A percentile compares a stretch with the other conserved stretches of the same genome.
Evolutionary conservation across 64 coral and sea anemone genomes (phyloP).

Genomic region (Porites australiensis): DNA sequence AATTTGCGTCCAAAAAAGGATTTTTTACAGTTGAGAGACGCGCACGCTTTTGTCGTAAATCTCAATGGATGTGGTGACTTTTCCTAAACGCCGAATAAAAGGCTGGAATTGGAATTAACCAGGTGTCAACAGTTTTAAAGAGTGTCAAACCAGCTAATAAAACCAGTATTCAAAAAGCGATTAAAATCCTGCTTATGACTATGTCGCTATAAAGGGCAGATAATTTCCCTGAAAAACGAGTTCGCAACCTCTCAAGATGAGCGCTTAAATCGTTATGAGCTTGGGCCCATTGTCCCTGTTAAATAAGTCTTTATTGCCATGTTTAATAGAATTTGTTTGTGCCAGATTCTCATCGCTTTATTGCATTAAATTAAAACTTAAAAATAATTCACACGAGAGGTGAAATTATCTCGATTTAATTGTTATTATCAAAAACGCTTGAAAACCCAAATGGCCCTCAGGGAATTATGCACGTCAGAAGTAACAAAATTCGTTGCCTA

Average conservation of each 20-base stretch:
- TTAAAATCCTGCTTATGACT: neutral
- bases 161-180: constrained; percentile 77
- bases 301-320: constrained; percentile 34
- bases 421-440: constrained; percentile 26
- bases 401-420: constrained; percentile 43
- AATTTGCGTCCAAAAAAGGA: constrained; percentile 33
- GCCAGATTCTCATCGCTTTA: constrained; percentile 14
- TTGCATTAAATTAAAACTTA: constrained; percentile 39
- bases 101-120: constrained; percentile 82
- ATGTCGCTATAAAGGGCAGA: neutral
- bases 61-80: constrained; percentile 27
- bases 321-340: constrained; percentile 38
- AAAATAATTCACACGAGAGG: constrained; percentile 17
- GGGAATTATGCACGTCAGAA: neutral
- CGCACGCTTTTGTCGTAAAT: constrained; percentile 44
- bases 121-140: constrained; percentile 95
- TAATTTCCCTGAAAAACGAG: neutral
- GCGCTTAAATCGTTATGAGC: neutral
- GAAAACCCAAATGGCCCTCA: neutral
- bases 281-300: constrained; percentile 10
- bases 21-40: constrained; percentile 34
- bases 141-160: constrained; percentile 87
- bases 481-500: neutral
- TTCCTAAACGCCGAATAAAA: constrained; percentile 91
- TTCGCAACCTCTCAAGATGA: neutral